Evolutionary conservation across 2,888 invertebrate species (phyloP), one percentile per base, ranked within the genome.

Genomic region (Catocala sponsa): DNA sequence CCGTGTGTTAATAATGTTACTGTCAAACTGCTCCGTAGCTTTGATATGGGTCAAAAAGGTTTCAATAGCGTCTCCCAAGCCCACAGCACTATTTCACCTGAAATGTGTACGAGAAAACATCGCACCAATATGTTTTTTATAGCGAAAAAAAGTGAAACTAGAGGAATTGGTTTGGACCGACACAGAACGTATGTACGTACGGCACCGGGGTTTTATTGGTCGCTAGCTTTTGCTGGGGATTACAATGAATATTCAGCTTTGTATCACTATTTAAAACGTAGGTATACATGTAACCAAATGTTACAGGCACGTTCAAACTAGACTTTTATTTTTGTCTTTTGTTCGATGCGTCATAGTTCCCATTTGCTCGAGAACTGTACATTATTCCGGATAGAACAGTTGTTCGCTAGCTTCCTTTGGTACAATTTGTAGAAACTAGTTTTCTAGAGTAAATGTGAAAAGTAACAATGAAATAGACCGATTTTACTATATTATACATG

Each of bases 1-100:
- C 85, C 87, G 83, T 80, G 88, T 90, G 90, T 86, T 90, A 89
- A 90, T 90, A 90, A 90, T 89, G 89, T 86, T 87, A 86, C 87
- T 88, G 90, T 90, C 90, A 90, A 87, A 87, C 80, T 84, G 85
- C 78, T 83, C 79, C 76, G 80, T 80, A 82, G 74, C 80, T 81
- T 85, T 90, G 90, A 90, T 82, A 80, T 85, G 90, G 90, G 90
- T 90, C 87, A 81, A 81, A 84, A 86, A 84, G 86, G 89, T 86
- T 86, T 85, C 88, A 85, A 87, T 85, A 82, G 84, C 78, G 76
- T 70, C 70, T 72, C 70, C 74, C 75, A 76, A 72, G 75, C 79
- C 78, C 75, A 59, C 62, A 79, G 78, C 76, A 83, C 84, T 85
- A 87, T 86, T 87, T 87, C 79, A 83, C 83, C 81, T 82, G 76